These are phyloP conservation scores for Polylopha cassiicola DNA, from an alignment of 2,888 invertebrate genomes.

Conservation along the genomic window DNA sequence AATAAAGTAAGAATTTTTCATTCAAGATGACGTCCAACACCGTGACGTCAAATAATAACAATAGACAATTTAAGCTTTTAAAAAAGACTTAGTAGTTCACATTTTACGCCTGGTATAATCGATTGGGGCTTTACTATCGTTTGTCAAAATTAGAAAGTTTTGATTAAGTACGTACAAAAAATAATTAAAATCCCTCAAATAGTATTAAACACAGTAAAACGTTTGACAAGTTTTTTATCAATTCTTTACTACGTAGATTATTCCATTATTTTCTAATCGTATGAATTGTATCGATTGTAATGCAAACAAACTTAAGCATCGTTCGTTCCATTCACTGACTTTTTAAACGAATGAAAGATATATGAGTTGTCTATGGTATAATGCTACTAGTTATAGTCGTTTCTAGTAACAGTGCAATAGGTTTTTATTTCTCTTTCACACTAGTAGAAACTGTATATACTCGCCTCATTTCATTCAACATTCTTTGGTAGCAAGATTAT, in stretches of 20 bases:
- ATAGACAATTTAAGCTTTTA: slow-evolving; percentile 50
- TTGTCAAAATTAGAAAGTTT: no score
- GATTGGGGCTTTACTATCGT: no score
- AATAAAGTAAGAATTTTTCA: slow-evolving; percentile 59
- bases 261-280: no score
- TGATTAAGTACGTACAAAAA: no score
- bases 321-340: neutral
- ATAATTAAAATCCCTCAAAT: no score
- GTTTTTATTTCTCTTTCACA: slow-evolving; percentile 37
- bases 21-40: slow-evolving; percentile 72
- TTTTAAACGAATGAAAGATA: slow-evolving; percentile 1
- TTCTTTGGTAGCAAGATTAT: neutral
- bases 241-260: no score
- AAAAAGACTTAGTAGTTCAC: slow-evolving; percentile 12
- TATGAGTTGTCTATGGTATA: slow-evolving; percentile 39
- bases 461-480: slow-evolving; percentile 29
- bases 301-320: no score
- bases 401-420: slow-evolving; percentile 23
- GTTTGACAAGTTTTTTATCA: no score
- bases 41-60: slow-evolving; percentile 69
- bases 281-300: no score
- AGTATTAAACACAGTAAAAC: no score
- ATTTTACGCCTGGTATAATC: slow-evolving; percentile 17
- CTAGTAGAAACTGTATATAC: slow-evolving; percentile 6
- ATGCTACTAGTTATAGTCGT: slow-evolving; percentile 25